Percentiles rank a stretch among this genome's conserved stretches.
Conservation (phyloP, 30 jellyfish, hydroid and myxozoan species). For the Rhopilema esculentum region DNA sequence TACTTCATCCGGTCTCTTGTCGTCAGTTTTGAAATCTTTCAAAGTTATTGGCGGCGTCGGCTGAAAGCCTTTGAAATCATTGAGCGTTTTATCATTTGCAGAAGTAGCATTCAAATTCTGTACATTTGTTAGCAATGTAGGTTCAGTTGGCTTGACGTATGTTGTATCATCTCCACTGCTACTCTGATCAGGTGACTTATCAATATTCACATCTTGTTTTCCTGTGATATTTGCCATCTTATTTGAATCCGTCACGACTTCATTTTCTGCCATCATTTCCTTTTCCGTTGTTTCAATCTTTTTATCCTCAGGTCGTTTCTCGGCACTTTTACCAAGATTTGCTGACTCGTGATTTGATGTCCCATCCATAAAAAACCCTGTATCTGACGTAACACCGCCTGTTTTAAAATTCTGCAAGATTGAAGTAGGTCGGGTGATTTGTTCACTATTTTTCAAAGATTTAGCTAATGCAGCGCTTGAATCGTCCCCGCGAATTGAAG, state of each 20-base stretch:
- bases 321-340: neutral
- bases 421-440: conserved; percentile 18
- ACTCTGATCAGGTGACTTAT: neutral
- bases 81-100: neutral
- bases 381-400: conserved; percentile 1
- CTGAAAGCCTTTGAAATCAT: neutral
- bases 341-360: conserved; percentile 5
- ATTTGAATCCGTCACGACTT: neutral
- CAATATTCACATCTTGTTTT: neutral
- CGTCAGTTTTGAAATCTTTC: conserved; percentile 36
- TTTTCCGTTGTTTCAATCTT: neutral
- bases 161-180: neutral
- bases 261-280: neutral
- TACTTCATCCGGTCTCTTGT: conserved; percentile 39
- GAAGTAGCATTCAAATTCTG: neutral
- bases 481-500: neutral
- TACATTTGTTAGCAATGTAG: neutral
- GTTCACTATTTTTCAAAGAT: neutral
- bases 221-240: neutral
- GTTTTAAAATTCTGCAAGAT: conserved; percentile 35
- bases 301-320: neutral
- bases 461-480: neutral
- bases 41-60: conserved; percentile 31
- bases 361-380: conserved; percentile 39
- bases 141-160: conserved; percentile 8